Evolutionary conservation across 2,113 vertebrate genomes (phyloP).

Genomic region (Colaptes auratus): DNA sequence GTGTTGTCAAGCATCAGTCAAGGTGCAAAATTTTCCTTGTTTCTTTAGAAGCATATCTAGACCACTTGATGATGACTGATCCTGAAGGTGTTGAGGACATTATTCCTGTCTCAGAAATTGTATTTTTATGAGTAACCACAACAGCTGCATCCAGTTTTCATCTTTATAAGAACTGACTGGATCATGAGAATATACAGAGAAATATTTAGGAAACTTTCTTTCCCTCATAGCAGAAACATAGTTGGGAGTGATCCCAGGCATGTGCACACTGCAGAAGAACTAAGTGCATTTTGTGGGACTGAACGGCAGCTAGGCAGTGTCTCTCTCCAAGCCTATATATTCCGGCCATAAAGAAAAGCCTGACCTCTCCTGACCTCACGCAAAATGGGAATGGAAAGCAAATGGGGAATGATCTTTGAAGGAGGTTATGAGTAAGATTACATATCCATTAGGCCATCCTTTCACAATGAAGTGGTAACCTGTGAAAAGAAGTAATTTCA

Average conservation of each 20-base stretch:
- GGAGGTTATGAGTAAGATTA: not conserved
- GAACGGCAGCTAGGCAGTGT: not conserved
- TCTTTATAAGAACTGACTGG: not conserved
- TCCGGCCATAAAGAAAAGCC: not conserved
- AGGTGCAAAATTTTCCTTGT: not conserved
- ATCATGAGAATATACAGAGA: not conserved
- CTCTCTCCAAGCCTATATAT: not conserved
- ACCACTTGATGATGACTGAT: not conserved
- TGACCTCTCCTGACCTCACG: not conserved
- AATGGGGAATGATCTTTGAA: not conserved
- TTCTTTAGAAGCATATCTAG: not conserved
- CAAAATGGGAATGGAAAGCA: not conserved
- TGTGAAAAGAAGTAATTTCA: not conserved
- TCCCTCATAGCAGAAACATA: not conserved
- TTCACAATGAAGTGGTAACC: not conserved
- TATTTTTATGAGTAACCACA: not conserved
- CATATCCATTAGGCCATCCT: not conserved
- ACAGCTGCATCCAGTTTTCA: not conserved
- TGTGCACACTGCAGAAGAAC: not conserved
- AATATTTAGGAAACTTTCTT: not conserved
- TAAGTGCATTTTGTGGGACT: not conserved
- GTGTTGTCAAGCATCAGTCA: not conserved
- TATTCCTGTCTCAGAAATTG: not conserved
- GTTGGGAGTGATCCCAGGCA: not conserved
- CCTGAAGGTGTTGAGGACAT: not conserved